Base-by-base conservation (phyloP, 1,140 invertebrate species). In the Heterodera schachtii region DNA sequence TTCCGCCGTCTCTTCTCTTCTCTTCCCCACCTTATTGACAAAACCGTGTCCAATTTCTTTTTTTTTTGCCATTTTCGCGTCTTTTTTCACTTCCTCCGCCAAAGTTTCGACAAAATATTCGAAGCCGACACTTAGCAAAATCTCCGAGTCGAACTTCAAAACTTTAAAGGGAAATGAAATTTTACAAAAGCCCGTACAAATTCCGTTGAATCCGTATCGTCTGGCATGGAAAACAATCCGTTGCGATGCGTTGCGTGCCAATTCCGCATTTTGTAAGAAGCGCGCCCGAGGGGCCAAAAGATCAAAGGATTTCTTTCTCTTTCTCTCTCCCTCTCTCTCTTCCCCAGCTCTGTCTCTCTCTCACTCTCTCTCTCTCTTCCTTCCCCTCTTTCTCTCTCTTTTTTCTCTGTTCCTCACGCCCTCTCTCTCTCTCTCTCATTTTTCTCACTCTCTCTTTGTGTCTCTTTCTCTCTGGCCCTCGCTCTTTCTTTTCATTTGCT, bases 201-300 rank as follows among this genome's bases (percentile, higher is more conserved):
- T 78, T 69, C 77, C 77, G 70, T 31, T 70, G 49, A 78, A 78
- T 41, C 77, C 77, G 21, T 78, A 78, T 8, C 77, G 64, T 21
- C 57, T 31, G 0, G 77, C 49, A 49, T 69, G 70, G 77, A 78
- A 78, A 64, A 78, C 77, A 9, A 78, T 78, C 9, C 77, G 77
- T 31, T n/a, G 77, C 47, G 77, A 16, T 71, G 70, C 77, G 11
- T 70, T 47, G n/a, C 21, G 60, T 16, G 57, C 60, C 9, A 78
- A 69, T 5, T 64, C 60, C 44, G 52, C 8, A 9, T 41, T 49
- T 19, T 69, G 21, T 9, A 78, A 21, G 44, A 69, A 66, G 3
- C 66, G 60, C n/a, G 70, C 57, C 57, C 57, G 57, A 64, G 57
- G 57, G 57, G 57, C 57, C 57, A 64, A 19, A 57, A 41, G 3